Evolutionary conservation across 2,113 vertebrate species (phyloP), one percentile per base, ranked within the genome.

Genomic region (Panurus biarmicus): DNA sequence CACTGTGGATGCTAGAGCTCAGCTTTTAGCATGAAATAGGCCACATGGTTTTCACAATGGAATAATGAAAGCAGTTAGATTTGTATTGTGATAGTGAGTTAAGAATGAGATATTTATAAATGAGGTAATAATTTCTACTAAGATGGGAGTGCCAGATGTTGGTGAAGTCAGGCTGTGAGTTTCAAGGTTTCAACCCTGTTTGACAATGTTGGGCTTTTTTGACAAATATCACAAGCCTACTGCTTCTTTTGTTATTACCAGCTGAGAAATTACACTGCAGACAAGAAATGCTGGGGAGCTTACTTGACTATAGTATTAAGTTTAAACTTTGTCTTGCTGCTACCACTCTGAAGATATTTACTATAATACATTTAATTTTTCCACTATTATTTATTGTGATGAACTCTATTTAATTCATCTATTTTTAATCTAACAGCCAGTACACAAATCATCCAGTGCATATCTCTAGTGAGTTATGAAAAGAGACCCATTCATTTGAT

Each of bases 371-470:
- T 83, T 86, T 87, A 90, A 62, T 66, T 90, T 95, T 26, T 20
- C 44, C 42, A 13, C 71, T 64, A 62, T 85, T 91, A 86, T 90
- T 95, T 94, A 76, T 67, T 77, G 38, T 20, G 12, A 66, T 56
- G 33, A 85, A 51, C 11, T 91, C 51, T 62, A 62, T 76, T 91
- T 92, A 89, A 74, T 40, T 79, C 0, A 2, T 21, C 45, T 80
- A 31, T 93, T 90, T 91, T 90, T 80, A 88, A 86, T 86, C 60
- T 60, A 86, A 88, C 14, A 83, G 54, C 33, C 35, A 62, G 73
- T 35, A 82, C 50, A 87, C 51, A 88, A 86, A 88, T 83, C 85
- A 83, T 36, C 36, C 47, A 56, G 47, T 56, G 42, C 50, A 36
- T 71, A 76, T 77, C 48, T 57, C 48, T 54, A 58, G 71, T 28